Percentiles rank a stretch among this genome's conserved stretches.
Evolutionary conservation across 2,797 vertebrate species (phyloP).

Genomic region (Synaphobranchus kaupii): DNA sequence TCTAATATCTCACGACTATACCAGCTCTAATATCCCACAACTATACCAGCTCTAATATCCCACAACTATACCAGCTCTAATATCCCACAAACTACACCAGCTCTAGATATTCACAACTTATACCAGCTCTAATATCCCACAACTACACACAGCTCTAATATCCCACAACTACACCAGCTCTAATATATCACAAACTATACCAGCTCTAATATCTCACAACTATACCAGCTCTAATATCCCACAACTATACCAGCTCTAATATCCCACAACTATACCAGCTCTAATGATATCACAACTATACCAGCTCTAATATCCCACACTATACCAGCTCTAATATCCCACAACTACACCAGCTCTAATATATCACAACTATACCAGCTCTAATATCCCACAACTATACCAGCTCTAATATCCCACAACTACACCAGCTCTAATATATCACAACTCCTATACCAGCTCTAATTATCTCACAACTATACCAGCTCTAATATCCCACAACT

Average conservation of each 20-base stretch:
- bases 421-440: no score
- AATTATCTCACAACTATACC: no score
- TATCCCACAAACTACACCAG: neutral
- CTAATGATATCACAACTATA: neutral
- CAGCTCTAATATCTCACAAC: neutral
- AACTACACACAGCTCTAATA: neutral
- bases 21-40: neutral
- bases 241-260: neutral
- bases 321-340: no score
- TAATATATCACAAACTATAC: neutral
- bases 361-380: no score
- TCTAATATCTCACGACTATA: neutral
- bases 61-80: neutral
- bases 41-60: neutral
- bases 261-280: neutral
- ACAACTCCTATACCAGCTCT: no score
- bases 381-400: no score
- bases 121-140: neutral
- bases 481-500: no score
- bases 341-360: no score
- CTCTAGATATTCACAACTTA: neutral
- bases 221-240: neutral
- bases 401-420: no score
- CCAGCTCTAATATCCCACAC: neutral
- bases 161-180: neutral